Evolutionary conservation across 2,888 invertebrate species (phyloP), one percentile per base, ranked within the genome.

Genomic region (Pristionchus mayeri): DNA sequence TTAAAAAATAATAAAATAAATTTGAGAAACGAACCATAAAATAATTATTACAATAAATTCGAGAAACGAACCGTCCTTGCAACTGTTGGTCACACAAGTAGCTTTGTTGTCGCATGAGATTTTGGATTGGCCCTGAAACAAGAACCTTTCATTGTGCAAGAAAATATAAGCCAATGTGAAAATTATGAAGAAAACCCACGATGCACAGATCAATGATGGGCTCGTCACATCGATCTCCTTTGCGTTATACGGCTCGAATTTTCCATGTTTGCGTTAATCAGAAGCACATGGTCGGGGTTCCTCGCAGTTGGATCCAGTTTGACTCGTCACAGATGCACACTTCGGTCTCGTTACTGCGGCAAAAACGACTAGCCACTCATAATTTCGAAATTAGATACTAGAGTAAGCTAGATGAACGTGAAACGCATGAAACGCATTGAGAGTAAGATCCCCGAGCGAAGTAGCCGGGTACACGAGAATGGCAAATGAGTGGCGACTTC

Each of bases 261-360:
- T 27, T 4, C 80, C 80, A 18, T 40, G 21, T n/a, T 37, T 24
- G 44, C 80, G 57, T 16, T 48, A 34, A 18, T 13, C 44, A 34
- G n/a, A 24, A 30, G 54, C 37, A 57, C 80, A 80, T 2, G 37
- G 37, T 16, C 27, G 30, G 11, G 27, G 57, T 24, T n/a, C 80
- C 24, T 80, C 80, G 27, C 80, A 80, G 13, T 44, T 30, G n/a
- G 37, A 2, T 11, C 80, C 80, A 80, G 24, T 80, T 80, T 1
- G 54, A 16, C 57, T 57, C 54, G 9, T 80, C 80, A 27, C 80
- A 80, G 11, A 34, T 21, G 24, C 80, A 80, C 37, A 44, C 57
- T 54, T 37, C 21, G 2, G 80, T 80, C 9, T 57, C 57, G 27
- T 80, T 80, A 0, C 57, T n/a, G 40, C 37, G 24, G 57, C 9